Evolutionary conservation across 2,113 vertebrate species (phyloP), one percentile per base, ranked within the genome.

Genomic region (Oplegnathus fasciatus): DNA sequence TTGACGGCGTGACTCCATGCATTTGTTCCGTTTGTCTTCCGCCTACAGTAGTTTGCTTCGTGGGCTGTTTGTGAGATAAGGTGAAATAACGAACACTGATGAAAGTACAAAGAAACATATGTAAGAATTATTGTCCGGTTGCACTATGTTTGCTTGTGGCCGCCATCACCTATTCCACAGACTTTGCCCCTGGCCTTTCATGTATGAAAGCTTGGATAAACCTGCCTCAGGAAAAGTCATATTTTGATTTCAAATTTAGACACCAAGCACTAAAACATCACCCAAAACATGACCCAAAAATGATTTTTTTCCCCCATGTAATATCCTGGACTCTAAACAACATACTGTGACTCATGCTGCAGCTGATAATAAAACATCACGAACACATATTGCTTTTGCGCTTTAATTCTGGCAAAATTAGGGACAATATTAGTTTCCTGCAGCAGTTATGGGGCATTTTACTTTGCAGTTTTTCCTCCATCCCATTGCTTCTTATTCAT

Each of bases 11-110:
- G 2, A 77, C 68, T 78, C n/a, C 7, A 10, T 46, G 44, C 2
- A 32, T 34, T 48, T 72, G 8, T 76, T 78, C 68, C 57, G n/a
- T 80, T 89, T 89, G 81, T 93, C 83, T 87, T 22, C 22, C 1
- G 3, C 65, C 24, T 34, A 30, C 87, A 78, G 82, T 44, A 18
- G 54, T 54, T 79, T 66, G 34, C 20, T 72, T 64, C 26, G 54
- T 30, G 42, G 74, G 5, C 26, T 64, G 62, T 61, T 44, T 24
- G 52, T 2, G 28, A 58, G 82, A 85, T 82, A 62, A 79, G 66
- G 65, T 34, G 15, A 60, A 77, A 37, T 20, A 72, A 46, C 2
- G 9, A 58, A 57, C 42, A 6, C 20, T 34, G 55, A 50, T 30
- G 37, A 78, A 80, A 67, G 54, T 66, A 20, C 18, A 65, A 32